phyloP scores from a whole-genome alignment of 2,888 invertebrate genomes.

The Rotaria macrura region DNA sequence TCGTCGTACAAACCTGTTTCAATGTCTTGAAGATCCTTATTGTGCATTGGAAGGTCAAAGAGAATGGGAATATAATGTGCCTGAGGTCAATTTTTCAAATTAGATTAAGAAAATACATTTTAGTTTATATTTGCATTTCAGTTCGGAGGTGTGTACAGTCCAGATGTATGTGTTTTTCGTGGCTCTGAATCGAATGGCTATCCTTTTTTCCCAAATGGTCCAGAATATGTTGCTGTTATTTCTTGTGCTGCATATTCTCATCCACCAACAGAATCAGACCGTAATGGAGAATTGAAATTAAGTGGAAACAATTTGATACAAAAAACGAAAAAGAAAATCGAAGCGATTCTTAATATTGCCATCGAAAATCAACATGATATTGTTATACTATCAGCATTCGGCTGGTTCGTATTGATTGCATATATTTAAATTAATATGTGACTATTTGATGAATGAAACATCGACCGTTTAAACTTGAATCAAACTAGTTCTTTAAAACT shows the following conservation, averaged over 20 bases:
- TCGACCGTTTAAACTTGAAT: too few relatives aligned
- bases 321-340: background rate
- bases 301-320: background rate
- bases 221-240: background rate
- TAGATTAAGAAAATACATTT: background rate
- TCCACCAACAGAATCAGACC: background rate
- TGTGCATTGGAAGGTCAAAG: background rate
- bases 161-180: background rate
- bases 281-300: background rate
- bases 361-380: background rate
- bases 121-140: too few relatives aligned
- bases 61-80: background rate
- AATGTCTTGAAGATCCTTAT: conserved; percentile 18
- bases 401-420: background rate
- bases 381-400: background rate
- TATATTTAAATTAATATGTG: too few relatives aligned
- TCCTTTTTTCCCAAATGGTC: background rate
- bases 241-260: background rate
- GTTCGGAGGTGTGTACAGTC: background rate
- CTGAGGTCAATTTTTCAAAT: background rate
- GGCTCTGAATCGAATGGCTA: background rate
- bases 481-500: too few relatives aligned
- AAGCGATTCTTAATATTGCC: background rate
- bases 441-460: too few relatives aligned
- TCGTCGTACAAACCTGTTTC: conserved; percentile 8